Conservation (phyloP, 2,888 invertebrate genomes). For the Dendrolimus houi region DNA sequence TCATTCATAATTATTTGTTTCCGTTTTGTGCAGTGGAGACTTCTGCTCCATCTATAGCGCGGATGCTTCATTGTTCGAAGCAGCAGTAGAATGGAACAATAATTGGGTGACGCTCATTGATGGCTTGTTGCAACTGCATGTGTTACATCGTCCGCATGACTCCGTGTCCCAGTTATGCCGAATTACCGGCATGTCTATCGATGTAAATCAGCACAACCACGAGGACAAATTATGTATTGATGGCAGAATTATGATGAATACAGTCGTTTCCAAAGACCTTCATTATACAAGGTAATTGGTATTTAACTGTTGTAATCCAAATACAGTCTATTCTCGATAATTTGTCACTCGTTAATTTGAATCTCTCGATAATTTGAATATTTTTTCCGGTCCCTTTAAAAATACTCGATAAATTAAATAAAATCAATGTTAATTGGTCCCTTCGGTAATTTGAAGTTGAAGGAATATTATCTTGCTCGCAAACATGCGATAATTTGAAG, state of each 20-base stretch:
- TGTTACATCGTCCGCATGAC: conserved; percentile 77
- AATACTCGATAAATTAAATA: no score
- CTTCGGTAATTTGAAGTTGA: no score
- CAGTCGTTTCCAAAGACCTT: conserved; percentile 12
- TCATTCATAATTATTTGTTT: no score
- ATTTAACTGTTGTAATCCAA: no score
- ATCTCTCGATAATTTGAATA: no score
- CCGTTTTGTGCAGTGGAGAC: conserved; percentile 24
- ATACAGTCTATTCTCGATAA: no score
- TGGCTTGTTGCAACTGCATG: conserved; percentile 85
- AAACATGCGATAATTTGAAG: no score
- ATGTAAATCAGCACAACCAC: conserved; percentile 22
- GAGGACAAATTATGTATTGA: conserved; percentile 3
- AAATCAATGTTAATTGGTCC: no score
- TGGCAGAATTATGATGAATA: conserved; percentile 14
- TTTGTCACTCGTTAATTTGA: no score
- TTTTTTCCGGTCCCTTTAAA: no score
- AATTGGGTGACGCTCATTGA: conserved; percentile 91
- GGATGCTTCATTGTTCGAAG: conserved; percentile 31
- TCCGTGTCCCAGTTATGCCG: conserved; percentile 78
- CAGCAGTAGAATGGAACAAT: conserved; percentile 76
- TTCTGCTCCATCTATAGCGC: conserved; percentile 33
- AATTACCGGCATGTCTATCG: conserved; percentile 30
- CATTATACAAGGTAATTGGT: no score
- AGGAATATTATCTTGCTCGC: no score